A percentile compares a stretch with the other conserved stretches of the same genome.
phyloP scores from a whole-genome alignment of 1,140 invertebrate species.

The Atta texana region DNA sequence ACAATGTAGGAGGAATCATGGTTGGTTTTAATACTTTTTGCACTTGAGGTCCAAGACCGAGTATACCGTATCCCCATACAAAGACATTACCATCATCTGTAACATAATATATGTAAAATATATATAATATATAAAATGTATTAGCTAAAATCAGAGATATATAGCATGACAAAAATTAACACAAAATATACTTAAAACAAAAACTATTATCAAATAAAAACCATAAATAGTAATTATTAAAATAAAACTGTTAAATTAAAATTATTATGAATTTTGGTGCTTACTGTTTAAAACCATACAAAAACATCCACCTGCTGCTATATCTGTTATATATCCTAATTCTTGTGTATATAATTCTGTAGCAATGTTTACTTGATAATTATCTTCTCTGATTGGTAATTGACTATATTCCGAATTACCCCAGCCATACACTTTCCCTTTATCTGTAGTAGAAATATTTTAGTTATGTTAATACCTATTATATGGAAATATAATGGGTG shows the following conservation, averaged over 20 bases:
- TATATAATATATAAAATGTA: constrained; percentile 2
- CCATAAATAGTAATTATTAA: not conserved
- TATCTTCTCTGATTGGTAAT: constrained; percentile 85
- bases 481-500: no score
- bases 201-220: constrained; percentile 48
- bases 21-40: constrained; percentile 89
- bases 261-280: constrained; percentile 58
- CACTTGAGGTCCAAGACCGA: constrained; percentile 95
- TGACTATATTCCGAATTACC: constrained; percentile 98
- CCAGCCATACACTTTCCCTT: constrained; percentile 98
- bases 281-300: constrained; percentile 94
- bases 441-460: constrained; percentile 88
- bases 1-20: constrained; percentile 92
- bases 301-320: constrained; percentile 95
- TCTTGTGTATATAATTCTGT: constrained; percentile 88
- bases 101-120: constrained; percentile 18
- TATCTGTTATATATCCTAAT: constrained; percentile 92
- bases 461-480: not conserved
- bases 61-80: constrained; percentile 97
- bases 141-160: not conserved
- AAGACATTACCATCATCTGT: constrained; percentile 93
- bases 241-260: not conserved
- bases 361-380: constrained; percentile 90
- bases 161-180: constrained; percentile 55
- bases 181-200: not conserved